Evolutionary conservation across 2,113 vertebrate genomes (phyloP).

Genomic region (Catharus bicknelli): DNA sequence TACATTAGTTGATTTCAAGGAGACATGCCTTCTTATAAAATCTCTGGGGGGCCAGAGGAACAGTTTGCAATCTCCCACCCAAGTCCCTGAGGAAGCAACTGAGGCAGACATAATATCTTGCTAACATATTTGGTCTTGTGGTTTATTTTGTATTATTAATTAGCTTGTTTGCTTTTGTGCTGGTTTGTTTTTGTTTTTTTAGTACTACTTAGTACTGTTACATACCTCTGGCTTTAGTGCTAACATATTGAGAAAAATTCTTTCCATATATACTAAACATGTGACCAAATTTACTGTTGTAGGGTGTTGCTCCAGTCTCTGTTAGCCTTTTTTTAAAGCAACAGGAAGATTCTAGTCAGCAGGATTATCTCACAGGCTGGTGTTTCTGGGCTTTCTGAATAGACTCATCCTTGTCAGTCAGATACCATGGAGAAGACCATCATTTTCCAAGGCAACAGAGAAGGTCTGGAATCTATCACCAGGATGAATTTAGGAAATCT

Average conservation of each 20-base stretch:
- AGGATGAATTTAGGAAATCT: not conserved
- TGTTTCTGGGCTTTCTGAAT: not conserved
- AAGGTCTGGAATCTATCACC: not conserved
- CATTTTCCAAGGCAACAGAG: not conserved
- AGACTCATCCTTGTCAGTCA: not conserved
- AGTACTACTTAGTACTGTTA: not conserved
- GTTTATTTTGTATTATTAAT: not conserved
- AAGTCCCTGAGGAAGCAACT: not conserved
- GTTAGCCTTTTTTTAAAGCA: not conserved
- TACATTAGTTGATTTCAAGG: not conserved
- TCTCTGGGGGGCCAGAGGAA: fast-evolving
- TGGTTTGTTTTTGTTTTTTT: not conserved
- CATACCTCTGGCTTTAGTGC: not conserved
- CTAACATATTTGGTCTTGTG: not conserved
- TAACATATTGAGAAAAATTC: not conserved
- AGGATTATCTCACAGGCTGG: not conserved
- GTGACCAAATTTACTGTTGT: not conserved
- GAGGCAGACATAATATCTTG: not conserved
- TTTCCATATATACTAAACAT: not conserved
- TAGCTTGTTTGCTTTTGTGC: not conserved
- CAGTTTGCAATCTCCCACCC: not conserved
- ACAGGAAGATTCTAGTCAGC: not conserved
- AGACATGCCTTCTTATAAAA: not conserved
- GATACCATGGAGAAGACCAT: not conserved
- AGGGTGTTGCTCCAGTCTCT: not conserved